Base-by-base conservation (phyloP, 2,888 invertebrate species). In the Lottia scabra region DNA sequence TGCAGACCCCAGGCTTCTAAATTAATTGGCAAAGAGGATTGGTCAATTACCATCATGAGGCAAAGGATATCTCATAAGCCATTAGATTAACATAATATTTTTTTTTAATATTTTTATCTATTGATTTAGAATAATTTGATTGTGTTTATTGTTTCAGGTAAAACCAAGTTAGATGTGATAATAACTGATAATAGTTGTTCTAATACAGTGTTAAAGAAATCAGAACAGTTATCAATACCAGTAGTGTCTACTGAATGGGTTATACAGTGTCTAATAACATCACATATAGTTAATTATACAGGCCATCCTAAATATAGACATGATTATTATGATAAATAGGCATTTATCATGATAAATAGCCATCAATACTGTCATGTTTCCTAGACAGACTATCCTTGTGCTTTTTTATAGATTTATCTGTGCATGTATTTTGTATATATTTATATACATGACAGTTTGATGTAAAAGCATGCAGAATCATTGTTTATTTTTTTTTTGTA, bases 231-330 rank as follows among this genome's bases (percentile, higher is more conserved):
- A 81, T 91, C 79, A n/a, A 82, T 89, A n/a, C 93, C 94, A 0
- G 71, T 94, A 0, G 93, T 94, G 0, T 93, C 93, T 0, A 92
- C 93, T 0, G 92, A 92, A 1, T 94, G 94, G 94, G 90, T 94
- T 0, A 91, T 93, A 5, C 94, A 94, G 81, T 93, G 92, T 80
- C 89, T 94, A 56, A 92, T 94, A 74, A 92, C 92, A 80, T 93
- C 93, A 1, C 90, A 91, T 70, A 88, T 91, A 46, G 87, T 90
- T 56, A 73, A 72, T 38, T 82, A 77, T 67, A 68, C 65, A 8
- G 83, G 78, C 13, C 87, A 88, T 77, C 80, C 80, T 0, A 79
- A 80, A 71, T 89, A 87, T 72, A 75, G 67, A 16, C 80, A 84
- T 75, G 80, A 85, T 74, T 84, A 73, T 64, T 67, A 56, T 56